These are phyloP conservation scores for Tiphia femorata DNA, from an alignment of 2,888 invertebrate species.

Conservation along the genomic window DNA sequence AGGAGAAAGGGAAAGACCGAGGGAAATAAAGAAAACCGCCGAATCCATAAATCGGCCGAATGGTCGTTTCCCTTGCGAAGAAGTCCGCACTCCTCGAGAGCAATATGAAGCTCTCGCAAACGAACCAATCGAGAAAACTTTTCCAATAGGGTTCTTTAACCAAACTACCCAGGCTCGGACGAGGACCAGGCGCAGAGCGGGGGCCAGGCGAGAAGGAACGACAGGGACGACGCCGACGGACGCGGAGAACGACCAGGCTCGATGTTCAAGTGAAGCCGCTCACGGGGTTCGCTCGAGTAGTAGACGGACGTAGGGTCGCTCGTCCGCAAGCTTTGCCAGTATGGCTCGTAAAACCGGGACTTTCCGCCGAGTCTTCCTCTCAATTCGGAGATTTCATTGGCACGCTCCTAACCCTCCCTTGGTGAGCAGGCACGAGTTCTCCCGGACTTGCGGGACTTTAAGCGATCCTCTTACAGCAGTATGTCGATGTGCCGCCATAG, in stretches of 20 bases:
- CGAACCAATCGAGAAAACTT: constrained; percentile 52
- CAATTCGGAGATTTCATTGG: constrained; percentile 43
- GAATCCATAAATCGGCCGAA: too few relatives aligned
- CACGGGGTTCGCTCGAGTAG: too few relatives aligned
- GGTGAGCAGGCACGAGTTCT: too few relatives aligned
- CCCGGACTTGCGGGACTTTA: constrained; percentile 30
- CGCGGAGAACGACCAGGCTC: constrained; percentile 20
- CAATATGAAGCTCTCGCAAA: constrained; percentile 33
- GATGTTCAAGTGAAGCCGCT: constrained; percentile 19
- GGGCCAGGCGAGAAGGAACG: background rate
- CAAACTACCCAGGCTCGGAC: constrained; percentile 27
- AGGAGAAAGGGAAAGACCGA: too few relatives aligned
- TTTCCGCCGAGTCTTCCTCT: constrained; percentile 18
- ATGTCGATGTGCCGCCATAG: too few relatives aligned
- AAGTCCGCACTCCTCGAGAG: too few relatives aligned
- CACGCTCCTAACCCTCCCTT: constrained; percentile 29
- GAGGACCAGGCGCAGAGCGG: background rate
- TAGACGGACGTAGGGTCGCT: constrained; percentile 25
- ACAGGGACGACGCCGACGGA: background rate
- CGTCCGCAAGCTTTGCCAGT: constrained; percentile 40
- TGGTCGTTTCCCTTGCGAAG: too few relatives aligned
- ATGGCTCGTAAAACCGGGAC: constrained; percentile 44
- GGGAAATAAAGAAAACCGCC: too few relatives aligned
- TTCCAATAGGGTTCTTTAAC: constrained; percentile 49
- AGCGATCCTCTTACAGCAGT: constrained; percentile 33